Percentiles rank a stretch among this genome's conserved stretches.
These are phyloP conservation scores for Syngnathus scovelli DNA, from an alignment of 2,113 vertebrate genomes.

Conservation along the genomic window DNA sequence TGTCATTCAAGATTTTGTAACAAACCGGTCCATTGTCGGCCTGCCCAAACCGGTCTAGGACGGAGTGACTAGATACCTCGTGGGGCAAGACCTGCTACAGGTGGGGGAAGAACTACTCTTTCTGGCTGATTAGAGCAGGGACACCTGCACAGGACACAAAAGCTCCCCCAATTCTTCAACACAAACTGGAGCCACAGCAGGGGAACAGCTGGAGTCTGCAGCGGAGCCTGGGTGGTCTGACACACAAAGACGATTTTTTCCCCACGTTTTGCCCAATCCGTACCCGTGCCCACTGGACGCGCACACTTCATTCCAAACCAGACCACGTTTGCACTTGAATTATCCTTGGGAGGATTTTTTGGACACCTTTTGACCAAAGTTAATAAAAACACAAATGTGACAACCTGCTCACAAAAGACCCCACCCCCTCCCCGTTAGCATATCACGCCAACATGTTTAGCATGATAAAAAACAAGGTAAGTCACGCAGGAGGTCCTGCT, in stretches of 20 bases:
- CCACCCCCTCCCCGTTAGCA: constrained; percentile 20
- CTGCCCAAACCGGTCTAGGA: neutral
- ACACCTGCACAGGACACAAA: constrained; percentile 76
- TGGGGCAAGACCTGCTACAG: constrained; percentile 68
- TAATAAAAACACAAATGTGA: neutral
- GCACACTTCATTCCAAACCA: constrained; percentile 22
- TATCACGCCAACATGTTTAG: constrained; percentile 62
- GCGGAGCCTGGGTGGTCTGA: constrained; percentile 72
- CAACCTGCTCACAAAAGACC: neutral
- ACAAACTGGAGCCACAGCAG: constrained; percentile 67
- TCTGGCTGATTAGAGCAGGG: constrained; percentile 58
- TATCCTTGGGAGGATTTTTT: neutral
- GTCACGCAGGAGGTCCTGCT: constrained; percentile 63
- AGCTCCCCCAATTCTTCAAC: constrained; percentile 47
- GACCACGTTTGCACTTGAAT: neutral
- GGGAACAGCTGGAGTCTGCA: constrained; percentile 71
- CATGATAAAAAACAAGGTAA: constrained; percentile 65
- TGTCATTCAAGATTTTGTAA: too few species aligned
- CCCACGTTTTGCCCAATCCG: constrained; percentile 42
- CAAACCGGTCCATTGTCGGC: neutral
- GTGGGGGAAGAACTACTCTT: constrained; percentile 50
- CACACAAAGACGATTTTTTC: constrained; percentile 29
- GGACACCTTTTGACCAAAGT: neutral
- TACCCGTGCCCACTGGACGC: constrained; percentile 43
- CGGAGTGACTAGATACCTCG: constrained; percentile 55